Evolutionary conservation across 2,113 vertebrate genomes (phyloP), one percentile per base, ranked within the genome.

Genomic region (Theristicus caerulescens): DNA sequence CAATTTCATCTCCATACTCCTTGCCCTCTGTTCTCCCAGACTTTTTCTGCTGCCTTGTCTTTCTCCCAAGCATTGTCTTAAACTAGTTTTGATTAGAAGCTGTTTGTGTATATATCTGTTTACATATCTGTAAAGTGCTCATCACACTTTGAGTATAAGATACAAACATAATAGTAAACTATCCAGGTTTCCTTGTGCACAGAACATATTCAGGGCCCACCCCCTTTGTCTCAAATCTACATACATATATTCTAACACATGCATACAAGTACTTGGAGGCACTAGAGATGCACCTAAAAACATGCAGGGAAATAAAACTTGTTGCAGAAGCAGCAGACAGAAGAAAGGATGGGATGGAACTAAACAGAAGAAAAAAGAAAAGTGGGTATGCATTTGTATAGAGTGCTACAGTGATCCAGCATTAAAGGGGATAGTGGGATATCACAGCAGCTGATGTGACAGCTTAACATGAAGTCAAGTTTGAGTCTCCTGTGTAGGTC

Each of bases 181-280:
- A 10, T 19, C 4, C 27, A 54, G 3, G 4, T 59, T 87, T 71
- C 40, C 40, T 40, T 52, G 14, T 61, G 38, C 14, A 61, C 16
- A 81, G 38, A 36, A 40, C 6, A 16, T 7, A 25, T 2, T 8
- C 10, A 47, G 9, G 21, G 4, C 3, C 7, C 5, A 52, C 2
- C 1, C 3, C 10, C 4, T 26, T 21, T 20, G 2, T 66, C 29
- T 72, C 13, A 54, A 65, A 66, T 3, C 7, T 52, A 12, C 0
- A 1, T 19, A 8, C 9, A 32, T 36, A 47, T 11, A 32, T 92
- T 55, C 26, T 71, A 13, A 29, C 16, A 8, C 32, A 65, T 24
- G 14, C 17, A 22, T 42, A 7, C 21, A 13, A 1, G 0, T 62
- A 66, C 46, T 66, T 66, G 18, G 11, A 95, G 7, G 6, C 13